Evolutionary conservation across 2,888 invertebrate genomes (phyloP), one percentile per base, ranked within the genome.

Genomic region (Lepidonotus clava): DNA sequence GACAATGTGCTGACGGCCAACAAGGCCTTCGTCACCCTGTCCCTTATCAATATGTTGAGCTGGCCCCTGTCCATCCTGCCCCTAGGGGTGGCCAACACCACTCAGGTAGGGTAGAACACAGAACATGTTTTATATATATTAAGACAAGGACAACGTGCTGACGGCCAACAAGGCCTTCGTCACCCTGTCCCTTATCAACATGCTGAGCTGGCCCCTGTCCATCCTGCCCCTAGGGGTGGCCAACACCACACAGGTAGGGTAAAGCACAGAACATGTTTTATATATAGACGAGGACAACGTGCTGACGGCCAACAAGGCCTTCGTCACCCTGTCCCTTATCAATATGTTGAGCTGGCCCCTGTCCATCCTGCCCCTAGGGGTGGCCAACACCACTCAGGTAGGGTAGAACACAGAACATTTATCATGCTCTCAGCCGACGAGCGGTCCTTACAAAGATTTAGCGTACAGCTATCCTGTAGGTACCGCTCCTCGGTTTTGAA

Each of bases 1-100:
- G 24, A 11, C n/a, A 51, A 76, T 51, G 76, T 61, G 90, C 96
- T 98, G 94, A 96, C 97, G 95, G 96, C 98, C 93, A 95, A 96
- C 95, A 97, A 96, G 94, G 98, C 98, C 93, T 99, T 99, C 95
- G 98, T 98, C 92, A 97, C 98, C 92, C 96, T 99, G 93, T 97
- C 98, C 94, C 96, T 99, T 94, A 98, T 99, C 96, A 98, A 99
- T 96, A 98, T 98, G 92, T 96, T 99, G 92, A 96, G 98, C 95
- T 97, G 77, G 71, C 84, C 86, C 11, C 71, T 88, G 0, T 88
- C 88, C 0, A 51, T 88, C 28, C 66, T 89, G 41, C 88, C 89
- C n/a, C 28, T 86, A 21, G 86, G 87, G 0, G 84, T 88, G 28
- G 61, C 86, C 21, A 85, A 83, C 41, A 53, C 86, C 41, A 84